Conservation (phyloP, 2,113 vertebrate genomes). For the Arenaria interpres region DNA sequence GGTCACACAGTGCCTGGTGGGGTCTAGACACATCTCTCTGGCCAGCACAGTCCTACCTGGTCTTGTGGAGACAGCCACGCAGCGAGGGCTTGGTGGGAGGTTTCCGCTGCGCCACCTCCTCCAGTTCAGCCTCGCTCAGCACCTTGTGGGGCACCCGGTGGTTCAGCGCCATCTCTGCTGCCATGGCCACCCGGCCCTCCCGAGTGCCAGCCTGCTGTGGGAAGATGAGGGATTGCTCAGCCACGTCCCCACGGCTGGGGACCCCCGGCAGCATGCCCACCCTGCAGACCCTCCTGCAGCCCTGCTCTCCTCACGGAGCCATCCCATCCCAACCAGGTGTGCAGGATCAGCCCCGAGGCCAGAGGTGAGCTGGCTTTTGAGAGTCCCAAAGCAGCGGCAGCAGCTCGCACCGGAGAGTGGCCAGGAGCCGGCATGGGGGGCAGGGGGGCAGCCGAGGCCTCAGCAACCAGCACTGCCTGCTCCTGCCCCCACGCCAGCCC, state of each 20-base stretch:
- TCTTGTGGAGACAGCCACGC: background rate
- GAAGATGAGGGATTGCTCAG: background rate
- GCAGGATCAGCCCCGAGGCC: background rate
- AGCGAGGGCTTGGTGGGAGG: background rate
- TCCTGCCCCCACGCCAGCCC: background rate
- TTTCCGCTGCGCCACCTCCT: constrained; percentile 75
- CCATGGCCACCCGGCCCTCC: background rate
- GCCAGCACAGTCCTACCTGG: background rate
- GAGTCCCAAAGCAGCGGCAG: background rate
- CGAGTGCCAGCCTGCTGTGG: background rate
- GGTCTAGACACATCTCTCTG: background rate
- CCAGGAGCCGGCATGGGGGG: background rate
- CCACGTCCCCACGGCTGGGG: rapidly evolving
- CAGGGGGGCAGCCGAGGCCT: background rate
- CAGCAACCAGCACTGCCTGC: rapidly evolving
- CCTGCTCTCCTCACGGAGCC: rapidly evolving
- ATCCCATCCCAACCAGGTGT: rapidly evolving
- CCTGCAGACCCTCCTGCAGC: background rate
- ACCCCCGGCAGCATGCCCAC: background rate
- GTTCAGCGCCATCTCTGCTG: background rate
- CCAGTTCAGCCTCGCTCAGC: constrained; percentile 81
- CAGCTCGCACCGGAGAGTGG: background rate
- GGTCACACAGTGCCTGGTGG: rapidly evolving
- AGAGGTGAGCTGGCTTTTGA: rapidly evolving
- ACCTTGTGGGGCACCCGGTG: constrained; percentile 38